Evolutionary conservation across 23 tunicate species (phyloP).

Genomic region (Ciona savignyi): DNA sequence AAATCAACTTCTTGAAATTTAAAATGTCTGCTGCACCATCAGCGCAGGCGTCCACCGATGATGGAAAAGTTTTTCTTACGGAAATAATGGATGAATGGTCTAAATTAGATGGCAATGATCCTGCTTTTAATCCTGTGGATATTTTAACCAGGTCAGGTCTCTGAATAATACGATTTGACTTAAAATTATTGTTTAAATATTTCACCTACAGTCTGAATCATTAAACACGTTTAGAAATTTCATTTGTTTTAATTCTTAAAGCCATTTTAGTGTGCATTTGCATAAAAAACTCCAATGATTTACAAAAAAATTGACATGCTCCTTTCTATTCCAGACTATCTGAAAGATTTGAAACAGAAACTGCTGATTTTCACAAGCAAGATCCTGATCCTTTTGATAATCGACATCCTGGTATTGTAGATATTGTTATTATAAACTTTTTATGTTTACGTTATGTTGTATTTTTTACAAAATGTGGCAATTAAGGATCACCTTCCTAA

Average conservation of each 20-base stretch:
- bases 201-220: too few relatives aligned
- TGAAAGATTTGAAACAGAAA: conserved; percentile 45
- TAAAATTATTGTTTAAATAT: not conserved
- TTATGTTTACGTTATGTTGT: too few relatives aligned
- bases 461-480: too few relatives aligned
- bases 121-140: conserved; percentile 30
- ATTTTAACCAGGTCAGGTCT: conserved; percentile 34
- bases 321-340: conserved; percentile 25
- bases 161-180: too few relatives aligned
- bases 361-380: conserved; percentile 60
- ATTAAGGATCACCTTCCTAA: too few relatives aligned
- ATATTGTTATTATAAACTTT: not conserved
- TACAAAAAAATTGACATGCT: not conserved
- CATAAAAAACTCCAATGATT: too few relatives aligned
- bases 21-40: not conserved
- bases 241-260: not conserved
- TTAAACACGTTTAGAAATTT: not conserved
- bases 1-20: too few relatives aligned
- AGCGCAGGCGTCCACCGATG: conserved; percentile 10
- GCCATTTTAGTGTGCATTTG: not conserved
- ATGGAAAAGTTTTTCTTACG: conserved; percentile 19
- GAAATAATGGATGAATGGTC: conserved; percentile 50
- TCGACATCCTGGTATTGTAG: conserved; percentile 44
- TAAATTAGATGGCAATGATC: conserved; percentile 4
- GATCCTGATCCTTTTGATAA: conserved; percentile 93